phyloP scores from a whole-genome alignment of 2,888 invertebrate genomes.

The Drosophila dives region DNA sequence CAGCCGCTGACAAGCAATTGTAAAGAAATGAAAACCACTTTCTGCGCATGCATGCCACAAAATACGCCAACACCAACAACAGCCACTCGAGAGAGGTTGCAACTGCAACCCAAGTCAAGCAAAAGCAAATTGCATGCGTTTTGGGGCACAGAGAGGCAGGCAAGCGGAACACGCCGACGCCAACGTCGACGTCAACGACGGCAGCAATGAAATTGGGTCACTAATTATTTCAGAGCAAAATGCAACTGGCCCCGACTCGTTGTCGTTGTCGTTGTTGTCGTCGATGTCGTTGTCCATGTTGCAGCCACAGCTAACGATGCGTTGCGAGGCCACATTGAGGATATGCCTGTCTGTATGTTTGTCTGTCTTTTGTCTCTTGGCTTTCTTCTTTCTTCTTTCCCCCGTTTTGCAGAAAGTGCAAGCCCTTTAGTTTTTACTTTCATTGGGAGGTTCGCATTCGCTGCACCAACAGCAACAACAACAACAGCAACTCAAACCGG shows the following conservation, averaged over 20 bases:
- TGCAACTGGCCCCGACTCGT: slow-evolving; percentile 68
- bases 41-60: slow-evolving; percentile 81
- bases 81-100: slow-evolving; percentile 18
- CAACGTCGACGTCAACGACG: slow-evolving; percentile 37
- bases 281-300: slow-evolving; percentile 22
- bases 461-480: slow-evolving; percentile 4
- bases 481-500: slow-evolving; percentile 36
- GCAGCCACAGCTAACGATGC: slow-evolving; percentile 69
- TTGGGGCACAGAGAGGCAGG: slow-evolving; percentile 56
- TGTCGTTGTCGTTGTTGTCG: slow-evolving; percentile 8
- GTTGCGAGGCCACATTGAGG: slow-evolving; percentile 65
- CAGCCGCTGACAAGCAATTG: slow-evolving; percentile 66
- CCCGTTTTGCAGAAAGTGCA: slow-evolving; percentile 82
- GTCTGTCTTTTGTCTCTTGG: slow-evolving; percentile 10
- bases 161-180: slow-evolving; percentile 66
- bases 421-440: slow-evolving; percentile 85
- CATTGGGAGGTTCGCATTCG: slow-evolving; percentile 64
- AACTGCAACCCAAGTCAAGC: slow-evolving; percentile 64
- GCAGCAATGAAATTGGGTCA: slow-evolving; percentile 76
- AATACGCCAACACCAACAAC: slow-evolving; percentile 71
- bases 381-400: slow-evolving; percentile 34
- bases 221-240: slow-evolving; percentile 81
- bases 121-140: slow-evolving; percentile 76
- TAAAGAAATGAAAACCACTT: slow-evolving; percentile 84
- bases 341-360: slow-evolving; percentile 34